phyloP scores from a whole-genome alignment of 1,140 invertebrate genomes.

The Lerema accius region DNA sequence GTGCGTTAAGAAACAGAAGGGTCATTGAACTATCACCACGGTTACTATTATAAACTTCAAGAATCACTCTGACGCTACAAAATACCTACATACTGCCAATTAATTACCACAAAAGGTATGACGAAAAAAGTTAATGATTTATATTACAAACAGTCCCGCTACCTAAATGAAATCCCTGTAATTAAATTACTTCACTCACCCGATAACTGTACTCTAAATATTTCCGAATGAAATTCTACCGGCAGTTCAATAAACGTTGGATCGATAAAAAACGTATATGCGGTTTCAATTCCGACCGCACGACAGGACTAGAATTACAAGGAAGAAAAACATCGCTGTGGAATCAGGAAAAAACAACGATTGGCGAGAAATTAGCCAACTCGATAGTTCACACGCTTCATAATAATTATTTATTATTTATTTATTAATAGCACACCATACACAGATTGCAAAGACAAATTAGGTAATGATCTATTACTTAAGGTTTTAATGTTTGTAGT shows the following conservation, averaged over 20 bases:
- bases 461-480: no score
- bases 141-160: conserved; percentile 14
- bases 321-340: conserved; percentile 48
- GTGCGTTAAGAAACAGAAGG: conserved; percentile 34
- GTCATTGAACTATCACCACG: conserved; percentile 59
- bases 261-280: conserved; percentile 50
- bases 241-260: conserved; percentile 29
- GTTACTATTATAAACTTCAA: conserved; percentile 53
- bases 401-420: background rate
- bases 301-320: conserved; percentile 51
- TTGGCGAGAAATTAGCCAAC: conserved; percentile 13
- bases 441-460: no score
- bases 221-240: conserved; percentile 30
- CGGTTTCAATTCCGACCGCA: conserved; percentile 47
- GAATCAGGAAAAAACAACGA: conserved; percentile 33
- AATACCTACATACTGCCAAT: conserved; percentile 4
- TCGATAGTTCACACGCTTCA: conserved; percentile 10
- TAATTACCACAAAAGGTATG: conserved; percentile 12
- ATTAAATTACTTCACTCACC: conserved; percentile 30
- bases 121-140: conserved; percentile 17
- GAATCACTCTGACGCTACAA: conserved; percentile 9
- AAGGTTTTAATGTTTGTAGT: no score
- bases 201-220: conserved; percentile 31
- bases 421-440: no score
- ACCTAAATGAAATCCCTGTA: conserved; percentile 17